Evolutionary conservation across 2,113 vertebrate genomes (phyloP).

Genomic region (Paradoxurus hermaphroditus): DNA sequence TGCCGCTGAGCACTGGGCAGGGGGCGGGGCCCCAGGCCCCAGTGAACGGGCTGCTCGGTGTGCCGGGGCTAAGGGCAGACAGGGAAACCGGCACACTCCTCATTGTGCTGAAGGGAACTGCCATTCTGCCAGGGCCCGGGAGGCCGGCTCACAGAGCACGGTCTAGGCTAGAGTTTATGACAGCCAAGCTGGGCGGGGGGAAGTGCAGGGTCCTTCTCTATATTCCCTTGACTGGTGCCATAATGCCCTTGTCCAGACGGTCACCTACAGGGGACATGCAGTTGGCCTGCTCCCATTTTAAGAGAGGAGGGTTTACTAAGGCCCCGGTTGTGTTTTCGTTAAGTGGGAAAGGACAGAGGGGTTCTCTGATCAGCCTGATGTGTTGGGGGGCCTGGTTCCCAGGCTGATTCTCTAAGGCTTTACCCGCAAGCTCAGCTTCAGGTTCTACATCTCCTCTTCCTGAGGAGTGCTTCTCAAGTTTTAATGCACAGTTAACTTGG

Average conservation of each 20-base stretch:
- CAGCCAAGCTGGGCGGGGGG: rapidly evolving
- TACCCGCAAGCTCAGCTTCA: not conserved
- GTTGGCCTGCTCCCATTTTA: not conserved
- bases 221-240: not conserved
- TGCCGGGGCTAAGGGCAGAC: not conserved
- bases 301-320: not conserved
- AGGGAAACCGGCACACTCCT: not conserved
- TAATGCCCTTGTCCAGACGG: rapidly evolving
- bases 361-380: not conserved
- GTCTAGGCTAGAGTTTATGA: not conserved
- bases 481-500: not conserved
- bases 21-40: not conserved
- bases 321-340: not conserved
- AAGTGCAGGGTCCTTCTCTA: not conserved
- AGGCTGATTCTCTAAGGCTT: not conserved
- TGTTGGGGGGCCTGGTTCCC: not conserved
- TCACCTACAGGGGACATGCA: rapidly evolving
- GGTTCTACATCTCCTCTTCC: not conserved
- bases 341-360: not conserved
- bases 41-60: not conserved
- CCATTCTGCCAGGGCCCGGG: not conserved
- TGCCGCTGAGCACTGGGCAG: not conserved
- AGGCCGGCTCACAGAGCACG: not conserved
- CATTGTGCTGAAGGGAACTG: not conserved
- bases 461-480: not conserved